Evolutionary conservation across 2,797 vertebrate species (phyloP).

Genomic region (Nyctibius grandis): DNA sequence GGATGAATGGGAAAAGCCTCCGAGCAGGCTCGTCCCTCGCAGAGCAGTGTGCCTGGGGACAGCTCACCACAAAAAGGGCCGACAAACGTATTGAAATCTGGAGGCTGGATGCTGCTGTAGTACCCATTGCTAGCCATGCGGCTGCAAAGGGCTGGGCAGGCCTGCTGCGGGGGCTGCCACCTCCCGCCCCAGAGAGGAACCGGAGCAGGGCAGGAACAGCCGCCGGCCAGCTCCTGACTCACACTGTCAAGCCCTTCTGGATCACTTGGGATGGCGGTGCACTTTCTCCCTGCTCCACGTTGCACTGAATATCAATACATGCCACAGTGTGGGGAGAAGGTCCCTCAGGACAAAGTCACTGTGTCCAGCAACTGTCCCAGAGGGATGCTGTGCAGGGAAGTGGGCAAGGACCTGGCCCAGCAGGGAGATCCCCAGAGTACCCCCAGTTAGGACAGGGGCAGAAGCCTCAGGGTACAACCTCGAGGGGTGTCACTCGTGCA

Average conservation of each 20-base stretch:
- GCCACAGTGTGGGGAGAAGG: background rate
- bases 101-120: background rate
- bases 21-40: accelerated
- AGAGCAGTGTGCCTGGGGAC: background rate
- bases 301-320: background rate
- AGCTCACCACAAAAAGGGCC: background rate
- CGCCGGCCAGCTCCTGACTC: background rate
- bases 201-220: background rate
- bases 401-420: accelerated
- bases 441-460: background rate
- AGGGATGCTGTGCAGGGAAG: background rate
- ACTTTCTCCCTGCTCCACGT: background rate
- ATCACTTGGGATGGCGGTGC: background rate
- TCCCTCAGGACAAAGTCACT: background rate
- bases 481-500: background rate
- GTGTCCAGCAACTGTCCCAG: background rate
- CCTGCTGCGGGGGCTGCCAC: accelerated
- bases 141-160: background rate
- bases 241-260: background rate
- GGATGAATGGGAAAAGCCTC: background rate
- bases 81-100: background rate
- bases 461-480: background rate
- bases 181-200: background rate
- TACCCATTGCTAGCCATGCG: background rate
- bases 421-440: background rate